Percentiles rank a stretch among this genome's conserved stretches.
Conservation (phyloP, 2,888 invertebrate genomes). For the Elegia similella region DNA sequence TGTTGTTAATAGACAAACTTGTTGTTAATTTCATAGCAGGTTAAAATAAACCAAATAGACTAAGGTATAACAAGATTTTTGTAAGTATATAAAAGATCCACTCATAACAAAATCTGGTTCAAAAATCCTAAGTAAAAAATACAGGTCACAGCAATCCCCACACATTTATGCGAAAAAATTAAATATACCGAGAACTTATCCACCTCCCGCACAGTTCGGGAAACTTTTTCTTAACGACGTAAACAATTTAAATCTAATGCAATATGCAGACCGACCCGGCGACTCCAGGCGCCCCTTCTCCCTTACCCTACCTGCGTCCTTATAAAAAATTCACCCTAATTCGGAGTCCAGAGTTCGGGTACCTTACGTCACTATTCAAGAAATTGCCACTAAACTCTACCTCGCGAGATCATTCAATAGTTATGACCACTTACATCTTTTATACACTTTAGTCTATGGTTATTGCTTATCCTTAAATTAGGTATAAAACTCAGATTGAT, state of each 20-base stretch:
- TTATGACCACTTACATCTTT: constrained; percentile 29
- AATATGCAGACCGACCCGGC: constrained; percentile 68
- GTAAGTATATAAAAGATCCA: background rate
- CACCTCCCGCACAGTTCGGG: constrained; percentile 50
- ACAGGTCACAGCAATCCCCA: constrained; percentile 30
- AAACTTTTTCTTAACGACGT: constrained; percentile 78
- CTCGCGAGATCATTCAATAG: constrained; percentile 30
- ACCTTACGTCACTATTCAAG: constrained; percentile 35
- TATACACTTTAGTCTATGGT: constrained; percentile 13
- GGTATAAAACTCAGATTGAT: constrained; percentile 17
- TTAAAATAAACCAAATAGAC: background rate
- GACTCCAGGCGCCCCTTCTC: constrained; percentile 42
- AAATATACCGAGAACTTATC: constrained; percentile 51
- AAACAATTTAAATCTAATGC: constrained; percentile 80
- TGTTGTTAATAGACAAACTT: too few species aligned
- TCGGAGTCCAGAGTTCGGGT: constrained; percentile 40
- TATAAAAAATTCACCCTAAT: constrained; percentile 71
- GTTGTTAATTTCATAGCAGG: too few species aligned
- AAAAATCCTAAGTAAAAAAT: constrained; percentile 9
- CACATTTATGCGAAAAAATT: constrained; percentile 45
- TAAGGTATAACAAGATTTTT: background rate
- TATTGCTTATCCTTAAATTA: constrained; percentile 16
- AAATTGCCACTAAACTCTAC: constrained; percentile 36
- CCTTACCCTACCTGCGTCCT: constrained; percentile 52
- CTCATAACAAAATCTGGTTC: background rate